These are phyloP conservation scores for Sebastes schlegelii DNA, from an alignment of 2,113 vertebrate genomes.

Conservation along the genomic window DNA sequence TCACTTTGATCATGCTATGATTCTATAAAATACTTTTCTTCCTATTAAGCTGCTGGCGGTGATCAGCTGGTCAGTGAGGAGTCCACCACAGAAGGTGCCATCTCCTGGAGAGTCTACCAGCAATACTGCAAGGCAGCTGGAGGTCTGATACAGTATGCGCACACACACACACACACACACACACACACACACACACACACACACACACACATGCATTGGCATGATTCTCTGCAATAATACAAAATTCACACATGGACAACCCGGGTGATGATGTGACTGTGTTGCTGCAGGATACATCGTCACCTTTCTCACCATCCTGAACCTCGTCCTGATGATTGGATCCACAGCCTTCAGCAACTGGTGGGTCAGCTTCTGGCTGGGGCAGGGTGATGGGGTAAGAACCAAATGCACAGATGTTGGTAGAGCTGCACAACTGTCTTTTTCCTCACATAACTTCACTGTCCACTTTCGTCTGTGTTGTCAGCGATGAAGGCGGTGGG, in stretches of 20 bases:
- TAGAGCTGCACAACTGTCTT: not conserved
- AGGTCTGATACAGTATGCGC: conserved; percentile 74
- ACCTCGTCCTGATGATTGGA: conserved; percentile 82
- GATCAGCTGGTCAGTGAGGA: conserved; percentile 83
- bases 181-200: not conserved
- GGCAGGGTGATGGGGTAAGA: conserved; percentile 83
- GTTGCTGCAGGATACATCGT: conserved; percentile 82
- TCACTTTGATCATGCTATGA: not conserved
- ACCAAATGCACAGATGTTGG: not conserved
- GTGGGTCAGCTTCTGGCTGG: conserved; percentile 89
- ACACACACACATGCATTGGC: not conserved
- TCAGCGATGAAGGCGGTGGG: not conserved
- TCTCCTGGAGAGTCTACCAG: conserved; percentile 84
- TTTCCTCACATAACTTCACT: not conserved
- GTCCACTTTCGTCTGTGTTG: not conserved
- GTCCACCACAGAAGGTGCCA: conserved; percentile 67
- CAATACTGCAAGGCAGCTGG: conserved; percentile 85
- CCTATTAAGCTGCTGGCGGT: conserved; percentile 11
- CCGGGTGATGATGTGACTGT: not conserved
- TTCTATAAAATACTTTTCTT: not conserved
- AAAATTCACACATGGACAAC: not conserved
- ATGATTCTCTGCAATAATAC: not conserved
- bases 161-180: not conserved
- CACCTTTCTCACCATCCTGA: conserved; percentile 57
- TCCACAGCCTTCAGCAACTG: conserved; percentile 86